Evolutionary conservation across 2,888 invertebrate species (phyloP), one percentile per base, ranked within the genome.

Genomic region (Lapara coniferarum): DNA sequence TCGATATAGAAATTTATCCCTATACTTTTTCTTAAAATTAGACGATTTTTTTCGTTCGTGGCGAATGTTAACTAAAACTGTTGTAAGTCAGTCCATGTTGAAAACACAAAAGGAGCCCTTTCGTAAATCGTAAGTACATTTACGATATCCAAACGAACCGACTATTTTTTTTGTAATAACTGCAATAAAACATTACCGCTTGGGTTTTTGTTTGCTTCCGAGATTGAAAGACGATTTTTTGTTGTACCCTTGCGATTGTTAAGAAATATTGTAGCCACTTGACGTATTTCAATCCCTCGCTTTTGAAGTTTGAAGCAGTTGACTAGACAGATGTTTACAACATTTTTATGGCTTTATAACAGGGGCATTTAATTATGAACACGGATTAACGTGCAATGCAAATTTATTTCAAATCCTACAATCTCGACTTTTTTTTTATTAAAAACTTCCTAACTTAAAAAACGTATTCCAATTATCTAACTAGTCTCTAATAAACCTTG

Each of bases 71-170:
- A 37, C 8, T 37, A 37, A 37, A 37, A 37, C 13, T 63, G 63
- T 63, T 7, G 46, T 19, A 63, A 63, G 63, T 63, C 63, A 63
- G 63, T 63, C 19, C n/a, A 16, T 19, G 46, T 16, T 63, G 37
- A 7, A 55, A 63, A 44, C 14, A 59, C 46, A 46, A 63, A 63
- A 46, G 58, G 46, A 16, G 46, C 63, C 63, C 46, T 70, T 69
- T 69, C 67, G 69, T 70, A 70, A 72, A 67, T 69, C 67, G 69
- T 69, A 70, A 72, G 69, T 59, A 70, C 66, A 66, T 72, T 53
- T 10, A 57, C 69, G 72, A 70, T 72, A 69, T 63, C 63, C 63
- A 46, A 63, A 63, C 19, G 12, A 19, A 49, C 63, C 19, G 63
- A 63, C 46, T 16, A 3, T 70, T 70, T 71, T 51, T 68, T 70